These are phyloP conservation scores for Hippoglossus stenolepis DNA, from an alignment of 2,113 vertebrate genomes.

Conservation along the genomic window DNA sequence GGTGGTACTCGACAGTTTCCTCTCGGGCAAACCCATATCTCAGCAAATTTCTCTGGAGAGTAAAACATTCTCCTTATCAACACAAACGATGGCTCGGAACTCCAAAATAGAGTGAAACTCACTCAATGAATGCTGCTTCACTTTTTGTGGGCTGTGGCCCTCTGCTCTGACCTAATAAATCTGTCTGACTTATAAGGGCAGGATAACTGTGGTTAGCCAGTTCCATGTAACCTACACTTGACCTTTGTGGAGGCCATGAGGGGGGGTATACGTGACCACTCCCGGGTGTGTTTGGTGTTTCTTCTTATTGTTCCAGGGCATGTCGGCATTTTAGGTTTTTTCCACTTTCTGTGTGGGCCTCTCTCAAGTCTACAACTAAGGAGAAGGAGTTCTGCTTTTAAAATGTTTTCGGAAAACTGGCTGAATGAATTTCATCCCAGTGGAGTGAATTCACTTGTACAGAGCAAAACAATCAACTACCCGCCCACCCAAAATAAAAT, in stretches of 20 bases:
- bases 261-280: constrained; percentile 42
- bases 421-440: constrained; percentile 19
- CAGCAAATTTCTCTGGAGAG: constrained; percentile 34
- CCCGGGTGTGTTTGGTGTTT: constrained; percentile 52
- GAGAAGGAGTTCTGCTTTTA: constrained; percentile 9
- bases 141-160: constrained; percentile 20
- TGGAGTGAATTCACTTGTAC: neutral
- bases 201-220: constrained; percentile 35
- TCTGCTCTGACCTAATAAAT: constrained; percentile 38
- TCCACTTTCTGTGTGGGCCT: constrained; percentile 4
- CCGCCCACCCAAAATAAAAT: neutral
- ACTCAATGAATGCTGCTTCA: constrained; percentile 1
- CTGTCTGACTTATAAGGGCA: constrained; percentile 21
- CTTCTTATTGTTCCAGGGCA: constrained; percentile 49
- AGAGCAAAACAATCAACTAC: neutral
- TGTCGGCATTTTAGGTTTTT: neutral
- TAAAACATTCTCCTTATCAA: constrained; percentile 22
- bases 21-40: neutral
- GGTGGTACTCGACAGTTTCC: neutral
- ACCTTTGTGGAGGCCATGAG: constrained; percentile 52
- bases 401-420: constrained; percentile 27
- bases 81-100: neutral
- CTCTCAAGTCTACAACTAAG: constrained; percentile 18
- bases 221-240: constrained; percentile 56
- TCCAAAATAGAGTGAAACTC: neutral